These are phyloP conservation scores for Hoplodrina blanda DNA, from an alignment of 2,888 invertebrate genomes.

Conservation along the genomic window DNA sequence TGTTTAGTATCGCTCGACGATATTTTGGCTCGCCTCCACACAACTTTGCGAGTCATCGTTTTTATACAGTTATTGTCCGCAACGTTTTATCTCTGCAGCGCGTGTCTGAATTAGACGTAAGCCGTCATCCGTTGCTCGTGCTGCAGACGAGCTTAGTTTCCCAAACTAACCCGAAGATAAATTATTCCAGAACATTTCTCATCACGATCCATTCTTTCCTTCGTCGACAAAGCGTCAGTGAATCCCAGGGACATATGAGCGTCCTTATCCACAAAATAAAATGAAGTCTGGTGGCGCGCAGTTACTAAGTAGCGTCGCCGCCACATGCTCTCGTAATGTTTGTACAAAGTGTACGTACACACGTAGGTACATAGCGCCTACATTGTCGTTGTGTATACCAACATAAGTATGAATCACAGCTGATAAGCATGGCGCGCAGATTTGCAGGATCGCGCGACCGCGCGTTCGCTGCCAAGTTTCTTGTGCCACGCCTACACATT, in stretches of 20 bases:
- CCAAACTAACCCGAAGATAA: conserved; percentile 86
- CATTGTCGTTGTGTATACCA: conserved; percentile 71
- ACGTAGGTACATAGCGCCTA: conserved; percentile 60
- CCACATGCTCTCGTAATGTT: conserved; percentile 71
- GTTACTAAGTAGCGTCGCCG: conserved; percentile 79
- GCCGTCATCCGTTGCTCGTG: conserved; percentile 79
- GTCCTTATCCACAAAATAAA: conserved; percentile 85
- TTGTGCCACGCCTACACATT: conserved; percentile 83
- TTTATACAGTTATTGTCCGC: conserved; percentile 83
- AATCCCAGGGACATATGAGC: conserved; percentile 84
- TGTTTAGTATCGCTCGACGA: conserved; percentile 68
- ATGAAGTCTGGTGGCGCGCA: conserved; percentile 77
- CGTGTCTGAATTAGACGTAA: conserved; percentile 85
- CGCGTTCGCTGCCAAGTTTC: conserved; percentile 85
- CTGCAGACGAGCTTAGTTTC: conserved; percentile 80
- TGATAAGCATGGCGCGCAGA: conserved; percentile 87
- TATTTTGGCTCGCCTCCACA: conserved; percentile 68
- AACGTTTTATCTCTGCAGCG: conserved; percentile 80
- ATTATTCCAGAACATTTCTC: conserved; percentile 88
- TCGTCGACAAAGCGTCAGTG: conserved; percentile 83
- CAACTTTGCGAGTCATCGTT: conserved; percentile 77
- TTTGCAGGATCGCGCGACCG: conserved; percentile 83
- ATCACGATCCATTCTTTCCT: conserved; percentile 85
- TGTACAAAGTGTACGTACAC: conserved; percentile 63
- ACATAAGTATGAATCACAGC: conserved; percentile 85